Conservation (phyloP, 2,113 vertebrate species). For the Pseudolaguvia tuberculata region DNA sequence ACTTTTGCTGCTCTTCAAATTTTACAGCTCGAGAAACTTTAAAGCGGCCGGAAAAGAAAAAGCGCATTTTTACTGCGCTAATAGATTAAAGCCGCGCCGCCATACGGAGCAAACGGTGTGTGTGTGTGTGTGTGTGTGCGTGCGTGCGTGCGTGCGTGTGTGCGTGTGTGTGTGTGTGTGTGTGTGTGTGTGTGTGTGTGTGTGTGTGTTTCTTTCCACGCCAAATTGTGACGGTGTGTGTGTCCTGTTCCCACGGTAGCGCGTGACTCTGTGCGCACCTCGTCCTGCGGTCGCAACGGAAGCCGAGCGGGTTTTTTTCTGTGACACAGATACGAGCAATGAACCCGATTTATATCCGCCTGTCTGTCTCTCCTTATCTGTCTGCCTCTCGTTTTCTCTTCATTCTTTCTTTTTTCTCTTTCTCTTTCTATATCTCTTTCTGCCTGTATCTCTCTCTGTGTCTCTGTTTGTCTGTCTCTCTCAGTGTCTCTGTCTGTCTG, state of each 20-base stretch:
- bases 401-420: no score
- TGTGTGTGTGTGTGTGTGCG: conserved; percentile 23
- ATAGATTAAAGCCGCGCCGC: not conserved
- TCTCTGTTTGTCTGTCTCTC: no score
- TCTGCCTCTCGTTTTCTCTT: no score
- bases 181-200: conserved; percentile 46
- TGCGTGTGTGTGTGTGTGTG: conserved; percentile 27
- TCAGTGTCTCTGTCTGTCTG: no score
- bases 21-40: conserved; percentile 19
- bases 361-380: no score
- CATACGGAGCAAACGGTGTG: conserved; percentile 57
- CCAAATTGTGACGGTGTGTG: conserved; percentile 44
- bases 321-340: conserved; percentile 9
- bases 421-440: no score
- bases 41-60: conserved; percentile 25
- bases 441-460: no score
- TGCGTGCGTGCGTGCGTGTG: conserved; percentile 53
- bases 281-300: conserved; percentile 48
- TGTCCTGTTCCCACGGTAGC: conserved; percentile 72
- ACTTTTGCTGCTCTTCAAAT: conserved; percentile 1
- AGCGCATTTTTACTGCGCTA: conserved; percentile 14
- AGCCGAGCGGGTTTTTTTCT: conserved; percentile 61
- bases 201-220: conserved; percentile 50
- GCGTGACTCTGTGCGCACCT: conserved; percentile 20
- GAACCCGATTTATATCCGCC: not conserved